These are phyloP conservation scores for Anoplophora glabripennis DNA, from an alignment of 1,140 invertebrate genomes.

Conservation along the genomic window DNA sequence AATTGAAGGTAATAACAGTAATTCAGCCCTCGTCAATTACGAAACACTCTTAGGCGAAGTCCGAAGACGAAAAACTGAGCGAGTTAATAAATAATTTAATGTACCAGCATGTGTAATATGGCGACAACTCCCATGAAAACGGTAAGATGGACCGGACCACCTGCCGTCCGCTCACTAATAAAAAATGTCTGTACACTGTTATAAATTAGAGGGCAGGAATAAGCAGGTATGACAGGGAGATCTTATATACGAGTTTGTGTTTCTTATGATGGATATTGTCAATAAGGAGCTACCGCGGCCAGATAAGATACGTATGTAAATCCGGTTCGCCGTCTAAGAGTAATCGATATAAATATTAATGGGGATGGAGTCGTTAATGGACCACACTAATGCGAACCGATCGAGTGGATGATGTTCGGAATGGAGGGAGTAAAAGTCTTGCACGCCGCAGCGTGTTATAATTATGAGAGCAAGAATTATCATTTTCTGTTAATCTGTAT, in stretches of 20 bases:
- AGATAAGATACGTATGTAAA: constrained; percentile 22
- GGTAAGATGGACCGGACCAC: constrained; percentile 2
- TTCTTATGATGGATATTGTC: constrained; percentile 19
- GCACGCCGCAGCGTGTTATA: neutral
- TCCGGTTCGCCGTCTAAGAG: constrained; percentile 3
- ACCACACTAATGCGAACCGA: constrained; percentile 21
- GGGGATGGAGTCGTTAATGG: constrained; percentile 20
- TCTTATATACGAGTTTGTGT: neutral
- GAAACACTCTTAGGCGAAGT: too few species aligned
- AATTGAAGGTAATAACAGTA: too few species aligned
- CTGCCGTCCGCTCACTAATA: constrained; percentile 11
- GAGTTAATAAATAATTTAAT: constrained; percentile 10
- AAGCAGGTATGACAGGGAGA: neutral
- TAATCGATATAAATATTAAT: constrained; percentile 26
- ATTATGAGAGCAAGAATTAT: too few species aligned
- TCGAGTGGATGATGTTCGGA: constrained; percentile 4
- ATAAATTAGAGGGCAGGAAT: constrained; percentile 8
- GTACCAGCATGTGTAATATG: constrained; percentile 8
- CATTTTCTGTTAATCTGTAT: too few species aligned
- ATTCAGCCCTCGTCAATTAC: too few species aligned
- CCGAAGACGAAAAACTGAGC: too few species aligned
- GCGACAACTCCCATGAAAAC: constrained; percentile 8
- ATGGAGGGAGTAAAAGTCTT: neutral
- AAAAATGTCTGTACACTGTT: neutral
- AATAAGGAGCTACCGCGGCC: constrained; percentile 16